Evolutionary conservation across 2,113 vertebrate genomes (phyloP), one percentile per base, ranked within the genome.

Genomic region (Lophochroa leadbeateri): DNA sequence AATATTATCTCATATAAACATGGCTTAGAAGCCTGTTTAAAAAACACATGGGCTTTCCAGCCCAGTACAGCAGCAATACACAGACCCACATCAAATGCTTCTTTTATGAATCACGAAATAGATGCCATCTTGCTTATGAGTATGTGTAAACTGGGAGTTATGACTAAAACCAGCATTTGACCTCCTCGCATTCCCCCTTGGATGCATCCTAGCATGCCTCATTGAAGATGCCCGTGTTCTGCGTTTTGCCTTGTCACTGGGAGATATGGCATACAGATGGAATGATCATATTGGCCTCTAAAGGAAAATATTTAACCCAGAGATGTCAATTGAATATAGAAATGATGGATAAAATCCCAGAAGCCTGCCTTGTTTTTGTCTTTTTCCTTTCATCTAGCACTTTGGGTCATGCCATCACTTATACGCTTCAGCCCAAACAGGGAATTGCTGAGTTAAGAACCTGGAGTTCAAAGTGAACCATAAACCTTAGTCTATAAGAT

Each of bases 391-490:
- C 97, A 98, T 98, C 97, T 97, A 80, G 83, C 92, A 92, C 96
- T 96, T 94, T 91, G 92, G 97, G 97, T 97, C 97, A 97, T 82
- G 97, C 95, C 97, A 97, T 97, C 97, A 97, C 97, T 98, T 97
- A 97, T 57, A 69, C 4, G 91, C 96, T 95, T 96, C 96, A 94
- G 94, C 95, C 96, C 94, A 95, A 97, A 97, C 94, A 97, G 96
- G 97, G 96, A 96, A 94, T 96, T 94, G 65, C 91, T 92, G 97
- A 97, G 97, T 97, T 97, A 97, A 97, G 97, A 97, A 97, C 97
- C 96, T 95, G 92, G 96, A 97, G 97, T 97, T 98, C 97, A 98
- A 97, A 97, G 97, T 97, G 97, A 98, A 91, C 97, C 96, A 96
- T 97, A 97, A 98, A 97, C 97, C 92, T 97, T 94, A 80, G 95